A percentile compares a stretch with the other conserved stretches of the same genome.
These are phyloP conservation scores for Coracopsis vasa DNA, from an alignment of 2,113 vertebrate genomes.

Conservation along the genomic window DNA sequence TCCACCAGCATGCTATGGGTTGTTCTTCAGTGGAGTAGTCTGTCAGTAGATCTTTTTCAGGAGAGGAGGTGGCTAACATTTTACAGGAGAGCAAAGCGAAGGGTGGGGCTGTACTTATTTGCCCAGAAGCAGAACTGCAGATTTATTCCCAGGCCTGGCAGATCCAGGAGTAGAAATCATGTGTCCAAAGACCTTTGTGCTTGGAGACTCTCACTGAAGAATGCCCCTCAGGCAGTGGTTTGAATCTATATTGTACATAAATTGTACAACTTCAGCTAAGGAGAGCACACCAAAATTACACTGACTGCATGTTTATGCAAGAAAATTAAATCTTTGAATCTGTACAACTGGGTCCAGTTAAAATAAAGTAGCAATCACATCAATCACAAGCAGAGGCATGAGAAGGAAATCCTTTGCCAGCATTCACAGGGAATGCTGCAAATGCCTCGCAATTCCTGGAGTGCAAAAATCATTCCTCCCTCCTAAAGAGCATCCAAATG, in stretches of 20 bases:
- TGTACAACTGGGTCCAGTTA: neutral
- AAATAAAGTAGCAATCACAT: neutral
- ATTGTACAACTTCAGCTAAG: neutral
- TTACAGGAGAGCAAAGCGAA: neutral
- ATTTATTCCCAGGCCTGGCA: neutral
- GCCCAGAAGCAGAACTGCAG: neutral
- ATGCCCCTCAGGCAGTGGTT: neutral
- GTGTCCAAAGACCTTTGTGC: neutral
- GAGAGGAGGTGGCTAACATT: neutral
- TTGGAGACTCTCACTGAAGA: neutral
- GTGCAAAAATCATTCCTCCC: slow-evolving; percentile 5
- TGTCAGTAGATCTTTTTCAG: neutral
- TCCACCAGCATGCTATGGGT: neutral
- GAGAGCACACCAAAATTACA: neutral
- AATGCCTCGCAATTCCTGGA: neutral
- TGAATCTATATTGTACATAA: neutral
- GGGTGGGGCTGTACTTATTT: neutral
- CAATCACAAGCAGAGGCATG: neutral
- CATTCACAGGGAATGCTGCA: neutral
- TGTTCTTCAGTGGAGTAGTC: neutral
- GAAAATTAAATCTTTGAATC: neutral
- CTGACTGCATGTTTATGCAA: neutral
- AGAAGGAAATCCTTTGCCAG: neutral
- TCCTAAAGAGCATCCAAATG: slow-evolving; percentile 25
- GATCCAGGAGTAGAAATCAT: neutral